These are phyloP conservation scores for Matsumyia berberina DNA, from an alignment of 2,888 invertebrate species.

Conservation along the genomic window DNA sequence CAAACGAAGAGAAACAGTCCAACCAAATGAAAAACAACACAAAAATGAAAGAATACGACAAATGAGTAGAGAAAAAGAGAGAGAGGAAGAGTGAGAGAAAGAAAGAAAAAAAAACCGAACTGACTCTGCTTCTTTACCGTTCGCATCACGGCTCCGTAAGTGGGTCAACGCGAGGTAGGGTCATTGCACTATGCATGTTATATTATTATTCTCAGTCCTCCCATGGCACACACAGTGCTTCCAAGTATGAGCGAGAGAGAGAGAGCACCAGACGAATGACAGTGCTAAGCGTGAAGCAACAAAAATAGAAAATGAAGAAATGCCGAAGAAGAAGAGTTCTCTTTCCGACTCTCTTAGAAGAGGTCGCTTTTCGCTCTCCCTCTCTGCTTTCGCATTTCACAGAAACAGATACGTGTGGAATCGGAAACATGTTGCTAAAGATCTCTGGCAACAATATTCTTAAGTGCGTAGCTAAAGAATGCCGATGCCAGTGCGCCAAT, in stretches of 20 bases:
- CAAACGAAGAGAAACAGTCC: constrained; percentile 10
- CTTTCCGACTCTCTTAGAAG: constrained; percentile 27
- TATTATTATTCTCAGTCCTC: constrained; percentile 72
- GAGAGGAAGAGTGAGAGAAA: constrained; percentile 47
- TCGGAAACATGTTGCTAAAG: constrained; percentile 56
- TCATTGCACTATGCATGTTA: constrained; percentile 83
- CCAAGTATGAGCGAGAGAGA: constrained; percentile 29
- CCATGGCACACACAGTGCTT: constrained; percentile 34
- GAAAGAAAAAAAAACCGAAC: constrained; percentile 68
- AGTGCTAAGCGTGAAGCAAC: constrained; percentile 47
- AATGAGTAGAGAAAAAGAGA: constrained; percentile 35
- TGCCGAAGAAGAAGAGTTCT: constrained; percentile 54
- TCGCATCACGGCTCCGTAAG: constrained; percentile 84
- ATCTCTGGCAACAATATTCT: constrained; percentile 42
- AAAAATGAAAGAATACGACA: constrained; percentile 34
- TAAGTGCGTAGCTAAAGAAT: constrained; percentile 33
- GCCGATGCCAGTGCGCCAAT: neutral
- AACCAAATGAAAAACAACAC: constrained; percentile 18
- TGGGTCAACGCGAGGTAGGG: constrained; percentile 85
- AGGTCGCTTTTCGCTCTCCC: neutral
- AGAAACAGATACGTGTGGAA: constrained; percentile 45
- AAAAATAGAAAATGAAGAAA: constrained; percentile 57
- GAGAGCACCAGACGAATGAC: no score
- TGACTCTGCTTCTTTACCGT: constrained; percentile 80
- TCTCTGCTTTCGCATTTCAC: constrained; percentile 13